Evolutionary conservation across 2,888 invertebrate genomes (phyloP), one percentile per base, ranked within the genome.

Genomic region (Hydraecia micacea): DNA sequence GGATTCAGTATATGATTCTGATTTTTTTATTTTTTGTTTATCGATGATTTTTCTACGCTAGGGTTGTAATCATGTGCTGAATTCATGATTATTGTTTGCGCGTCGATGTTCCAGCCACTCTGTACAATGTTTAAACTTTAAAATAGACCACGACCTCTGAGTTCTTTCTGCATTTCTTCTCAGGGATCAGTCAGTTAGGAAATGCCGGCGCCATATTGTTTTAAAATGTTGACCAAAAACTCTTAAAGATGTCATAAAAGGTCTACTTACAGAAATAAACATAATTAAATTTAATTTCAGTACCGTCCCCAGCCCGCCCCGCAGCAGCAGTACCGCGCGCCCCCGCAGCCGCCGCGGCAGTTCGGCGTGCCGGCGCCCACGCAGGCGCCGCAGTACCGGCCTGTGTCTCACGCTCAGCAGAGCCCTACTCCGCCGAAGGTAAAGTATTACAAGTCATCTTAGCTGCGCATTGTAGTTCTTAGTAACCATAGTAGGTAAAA

Each of bases 391-490:
- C 93, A 93, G 75, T 93, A 92, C 83, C 86, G 92, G 28, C 92
- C 92, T 0, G 86, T 91, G 80, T 94, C 91, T 69, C 93, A 88
- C 73, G 76, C 91, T 69, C 93, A 88, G 73, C 77, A 84, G 42
- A 68, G 81, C 15, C 96, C 96, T 25, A 73, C 93, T 0, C 96
- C 96, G 4, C 95, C 96, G 46, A 96, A 94, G 93, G 96, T 96
- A 89, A 75, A 7, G 25, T 49, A 21, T 13, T 39, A 62, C 4
- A 42, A 28, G 3, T 21, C n/a, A 28, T 21, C 28, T 28, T 11
- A 46, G 28, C 67, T 46, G 6, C 18, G 9, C n/a, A 58, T 1
- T 55, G 2, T 39, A 39, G 18, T 7, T 36, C 39, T n/a, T 39
- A 39, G 1, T 65, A 18, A 8, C 28, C 60, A 28, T 28, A 32